Conservation (phyloP, 2,888 invertebrate species). For the Mallateleia sp. region DNA sequence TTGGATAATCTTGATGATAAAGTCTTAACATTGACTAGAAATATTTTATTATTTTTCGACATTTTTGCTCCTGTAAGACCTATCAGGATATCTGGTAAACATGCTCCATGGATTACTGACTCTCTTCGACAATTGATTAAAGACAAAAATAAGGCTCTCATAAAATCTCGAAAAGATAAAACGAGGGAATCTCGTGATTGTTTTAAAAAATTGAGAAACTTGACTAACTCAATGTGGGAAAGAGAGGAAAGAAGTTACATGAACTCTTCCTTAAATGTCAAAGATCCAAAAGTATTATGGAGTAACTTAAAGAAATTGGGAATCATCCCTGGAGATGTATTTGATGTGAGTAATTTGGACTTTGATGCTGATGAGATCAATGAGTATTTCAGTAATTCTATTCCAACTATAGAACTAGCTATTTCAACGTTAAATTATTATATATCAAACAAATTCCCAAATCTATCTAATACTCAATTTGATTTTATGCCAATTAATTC, state of each 20-base stretch:
- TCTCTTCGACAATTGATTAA: neutral
- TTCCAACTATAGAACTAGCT: no score
- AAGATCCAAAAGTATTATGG: no score
- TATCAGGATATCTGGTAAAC: neutral
- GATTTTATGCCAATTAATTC: neutral
- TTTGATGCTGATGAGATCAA: no score
- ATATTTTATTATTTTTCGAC: neutral
- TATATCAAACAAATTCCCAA: no score
- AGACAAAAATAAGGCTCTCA: neutral
- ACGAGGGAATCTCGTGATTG: neutral
- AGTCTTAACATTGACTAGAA: neutral
- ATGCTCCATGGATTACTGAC: neutral
- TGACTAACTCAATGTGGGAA: neutral
- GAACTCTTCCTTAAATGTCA: no score
- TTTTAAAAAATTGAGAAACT: neutral
- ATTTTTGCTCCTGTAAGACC: neutral
- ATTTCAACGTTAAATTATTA: no score
- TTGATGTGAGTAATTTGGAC: no score
- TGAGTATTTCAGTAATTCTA: no score
- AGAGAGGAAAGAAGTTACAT: no score
- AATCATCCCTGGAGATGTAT: no score
- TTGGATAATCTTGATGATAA: neutral
- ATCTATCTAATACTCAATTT: neutral
- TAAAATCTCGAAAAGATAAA: neutral
- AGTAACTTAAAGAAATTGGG: no score